A percentile compares a stretch with the other conserved stretches of the same genome.
phyloP scores from a whole-genome alignment of 2,113 vertebrate species.

The Dermatemys mawii region DNA sequence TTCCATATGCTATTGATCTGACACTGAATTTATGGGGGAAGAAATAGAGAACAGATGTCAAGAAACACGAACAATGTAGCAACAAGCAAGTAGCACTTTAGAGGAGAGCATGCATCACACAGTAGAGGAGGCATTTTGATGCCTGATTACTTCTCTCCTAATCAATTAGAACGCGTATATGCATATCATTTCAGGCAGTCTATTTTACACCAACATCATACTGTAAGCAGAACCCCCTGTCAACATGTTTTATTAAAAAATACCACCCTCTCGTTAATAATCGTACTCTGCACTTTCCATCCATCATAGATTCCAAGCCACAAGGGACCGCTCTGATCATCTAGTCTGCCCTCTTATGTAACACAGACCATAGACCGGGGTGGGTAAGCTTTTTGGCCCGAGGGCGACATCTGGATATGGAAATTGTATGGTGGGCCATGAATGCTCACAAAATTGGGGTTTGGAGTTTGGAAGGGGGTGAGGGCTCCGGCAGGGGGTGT shows the following conservation, averaged over 20 bases:
- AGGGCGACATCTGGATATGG: too few species aligned
- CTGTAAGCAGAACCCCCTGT: slow-evolving; percentile 22
- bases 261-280: slow-evolving; percentile 52
- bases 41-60: slow-evolving; percentile 41
- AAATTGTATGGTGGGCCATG: too few species aligned
- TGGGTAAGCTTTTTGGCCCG: too few species aligned
- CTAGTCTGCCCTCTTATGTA: neutral
- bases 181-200: slow-evolving; percentile 20
- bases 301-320: neutral
- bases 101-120: rapidly evolving
- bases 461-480: too few species aligned
- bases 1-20: slow-evolving; percentile 45
- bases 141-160: slow-evolving; percentile 14
- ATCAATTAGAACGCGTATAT: neutral
- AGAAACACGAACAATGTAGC: slow-evolving; percentile 20
- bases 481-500: too few species aligned
- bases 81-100: neutral
- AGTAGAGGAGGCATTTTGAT: neutral
- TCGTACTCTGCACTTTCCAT: neutral
- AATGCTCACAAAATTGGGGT: too few species aligned
- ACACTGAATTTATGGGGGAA: neutral
- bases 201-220: slow-evolving; percentile 18
- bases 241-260: slow-evolving; percentile 63
- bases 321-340: neutral
- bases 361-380: neutral